Percentiles rank a stretch among this genome's conserved stretches.
Evolutionary conservation across 2,797 vertebrate genomes (phyloP).

Genomic region (Parambassis ranga): DNA sequence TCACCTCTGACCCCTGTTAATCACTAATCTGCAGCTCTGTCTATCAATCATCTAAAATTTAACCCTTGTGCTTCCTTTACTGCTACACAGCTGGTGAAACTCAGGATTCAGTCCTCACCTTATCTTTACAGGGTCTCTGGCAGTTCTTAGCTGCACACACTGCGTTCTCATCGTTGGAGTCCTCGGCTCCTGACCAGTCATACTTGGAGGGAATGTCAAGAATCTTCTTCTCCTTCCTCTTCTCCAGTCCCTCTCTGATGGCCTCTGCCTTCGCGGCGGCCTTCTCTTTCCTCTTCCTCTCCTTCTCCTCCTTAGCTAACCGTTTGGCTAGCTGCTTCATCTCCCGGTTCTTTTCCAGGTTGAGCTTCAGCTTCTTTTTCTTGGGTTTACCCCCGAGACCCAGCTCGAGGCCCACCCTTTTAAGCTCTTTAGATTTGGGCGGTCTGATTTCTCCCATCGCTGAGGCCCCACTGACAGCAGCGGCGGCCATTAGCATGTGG

Average conservation of each 20-base stretch:
- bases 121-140: constrained; percentile 97
- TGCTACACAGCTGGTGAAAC: neutral
- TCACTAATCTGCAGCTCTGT: constrained; percentile 33
- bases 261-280: constrained; percentile 88
- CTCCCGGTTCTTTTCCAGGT: constrained; percentile 91
- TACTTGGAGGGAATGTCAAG: constrained; percentile 98
- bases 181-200: constrained; percentile 98
- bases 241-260: constrained; percentile 88
- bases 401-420: constrained; percentile 83
- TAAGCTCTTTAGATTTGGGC: constrained; percentile 92
- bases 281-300: constrained; percentile 95
- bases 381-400: constrained; percentile 87
- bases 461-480: constrained; percentile 65
- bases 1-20: constrained; percentile 47
- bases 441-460: constrained; percentile 69
- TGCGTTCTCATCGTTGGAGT: constrained; percentile 97
- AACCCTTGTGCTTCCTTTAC: constrained; percentile 2
- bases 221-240: constrained; percentile 94
- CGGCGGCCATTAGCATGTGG: constrained; percentile 80
- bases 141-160: constrained; percentile 96
- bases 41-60: constrained; percentile 53
- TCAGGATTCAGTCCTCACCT: constrained; percentile 78
- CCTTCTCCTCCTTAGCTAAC: constrained; percentile 96
- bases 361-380: constrained; percentile 97
- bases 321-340: constrained; percentile 95